Conservation (phyloP, 1,140 invertebrate genomes). For the Drosophila prosaltans region DNA sequence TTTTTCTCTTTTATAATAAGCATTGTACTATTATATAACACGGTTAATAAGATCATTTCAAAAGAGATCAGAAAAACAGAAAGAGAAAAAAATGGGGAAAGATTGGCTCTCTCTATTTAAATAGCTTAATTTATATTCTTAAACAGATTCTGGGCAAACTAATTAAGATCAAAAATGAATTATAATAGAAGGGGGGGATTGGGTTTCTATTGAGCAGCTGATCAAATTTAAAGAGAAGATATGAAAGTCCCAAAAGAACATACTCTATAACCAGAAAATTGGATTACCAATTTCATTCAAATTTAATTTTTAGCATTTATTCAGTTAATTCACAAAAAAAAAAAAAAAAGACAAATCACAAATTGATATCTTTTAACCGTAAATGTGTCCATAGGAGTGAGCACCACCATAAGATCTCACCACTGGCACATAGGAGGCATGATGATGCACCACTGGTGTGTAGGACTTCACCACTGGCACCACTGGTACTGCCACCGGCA, state of each 20-base stretch:
- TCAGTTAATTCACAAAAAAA: not conserved
- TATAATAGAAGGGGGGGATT: no score
- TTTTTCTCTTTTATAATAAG: not conserved
- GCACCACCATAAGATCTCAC: constrained; percentile 12
- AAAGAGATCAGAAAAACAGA: not conserved
- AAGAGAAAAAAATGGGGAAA: no score
- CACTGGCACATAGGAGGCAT: constrained; percentile 15
- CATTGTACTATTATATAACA: not conserved
- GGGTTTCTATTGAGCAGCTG: no score
- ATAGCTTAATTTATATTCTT: not conserved
- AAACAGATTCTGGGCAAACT: not conserved
- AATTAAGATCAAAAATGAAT: no score
- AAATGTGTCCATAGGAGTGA: constrained; percentile 32
- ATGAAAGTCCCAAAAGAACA: no score
- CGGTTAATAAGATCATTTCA: constrained; percentile 5
- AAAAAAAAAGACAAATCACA: not conserved
- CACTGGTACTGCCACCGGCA: constrained; percentile 33
- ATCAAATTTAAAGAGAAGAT: no score
- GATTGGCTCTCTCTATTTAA: no score
- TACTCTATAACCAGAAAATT: no score
- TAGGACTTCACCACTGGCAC: constrained; percentile 48
- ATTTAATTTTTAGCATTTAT: not conserved
- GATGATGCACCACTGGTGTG: constrained; percentile 12
- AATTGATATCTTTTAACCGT: constrained; percentile 10
- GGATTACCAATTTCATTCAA: no score